Evolutionary conservation across 2,113 vertebrate genomes (phyloP).

Genomic region (Mustela nigripes): DNA sequence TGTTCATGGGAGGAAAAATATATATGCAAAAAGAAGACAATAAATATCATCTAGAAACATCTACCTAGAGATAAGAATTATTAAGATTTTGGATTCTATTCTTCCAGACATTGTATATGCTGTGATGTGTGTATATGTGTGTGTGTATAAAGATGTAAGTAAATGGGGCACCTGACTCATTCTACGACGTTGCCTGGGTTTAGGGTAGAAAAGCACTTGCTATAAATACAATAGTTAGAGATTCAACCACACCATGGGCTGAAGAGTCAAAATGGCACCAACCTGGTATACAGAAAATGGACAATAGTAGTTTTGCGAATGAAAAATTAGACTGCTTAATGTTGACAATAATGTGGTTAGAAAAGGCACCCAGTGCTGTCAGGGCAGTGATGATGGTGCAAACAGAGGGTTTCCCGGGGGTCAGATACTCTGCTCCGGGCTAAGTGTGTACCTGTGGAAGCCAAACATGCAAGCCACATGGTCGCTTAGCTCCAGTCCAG

Average conservation of each 20-base stretch:
- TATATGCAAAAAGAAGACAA: neutral
- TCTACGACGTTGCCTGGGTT: neutral
- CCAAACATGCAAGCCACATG: neutral
- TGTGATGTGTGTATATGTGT: too few relatives aligned
- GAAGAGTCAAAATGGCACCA: neutral
- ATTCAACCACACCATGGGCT: neutral
- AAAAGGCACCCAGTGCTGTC: neutral
- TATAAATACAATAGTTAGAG: neutral
- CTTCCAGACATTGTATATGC: neutral
- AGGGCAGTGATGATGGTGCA: fast-evolving
- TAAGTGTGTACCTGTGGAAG: neutral
- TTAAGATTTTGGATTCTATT: neutral
- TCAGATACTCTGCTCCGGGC: neutral
- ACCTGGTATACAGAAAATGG: neutral
- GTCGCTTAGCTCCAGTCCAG: neutral
- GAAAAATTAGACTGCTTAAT: neutral
- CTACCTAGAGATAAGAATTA: neutral
- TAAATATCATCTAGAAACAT: conserved; percentile 22
- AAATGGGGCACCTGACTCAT: neutral
- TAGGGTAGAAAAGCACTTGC: neutral
- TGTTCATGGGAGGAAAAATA: neutral
- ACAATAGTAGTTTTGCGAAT: neutral
- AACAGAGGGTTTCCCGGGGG: too few relatives aligned
- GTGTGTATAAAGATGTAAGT: neutral
- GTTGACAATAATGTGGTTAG: neutral